Base-by-base conservation (phyloP, 2,113 vertebrate species). In the Tricholaema leucomelas region DNA sequence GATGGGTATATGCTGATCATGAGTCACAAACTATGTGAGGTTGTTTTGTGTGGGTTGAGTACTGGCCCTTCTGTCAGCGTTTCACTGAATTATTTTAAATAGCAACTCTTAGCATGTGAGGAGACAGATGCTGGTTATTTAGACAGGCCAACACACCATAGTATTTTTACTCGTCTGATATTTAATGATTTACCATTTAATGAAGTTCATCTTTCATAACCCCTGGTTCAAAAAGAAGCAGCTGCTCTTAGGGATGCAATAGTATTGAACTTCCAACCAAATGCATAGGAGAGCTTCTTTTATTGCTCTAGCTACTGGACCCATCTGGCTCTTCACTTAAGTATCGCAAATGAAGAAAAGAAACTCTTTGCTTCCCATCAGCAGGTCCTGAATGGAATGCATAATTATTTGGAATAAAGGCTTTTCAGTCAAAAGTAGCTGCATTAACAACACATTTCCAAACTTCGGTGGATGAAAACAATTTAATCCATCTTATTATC, bases 141-240 rank as follows among this genome's bases (percentile, higher is more conserved):
- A 94, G 93, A 81, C 46, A 96, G 91, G 71, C 70, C 75, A 96
- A 74, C 23, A 44, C 70, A 94, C 60, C 28, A 69, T 54, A 61
- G 46, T 67, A 90, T 89, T 97, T 96, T 96, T 91, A 92, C 86
- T 97, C 90, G 93, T 96, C 76, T 93, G 87, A 95, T 97, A 96
- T 90, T 93, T 95, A 97, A 97, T 96, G 96, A 97, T 98, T 97
- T 97, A 93, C 91, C 76, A 96, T 95, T 97, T 96, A 97, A 95
- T 91, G 78, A 70, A 95, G 96, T 96, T 96, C 95, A 92, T 97
- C 90, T 96, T 95, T 94, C 93, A 94, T 91, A 97, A 96, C 95
- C 92, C 63, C 4, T 24, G 96, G 96, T 97, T 97, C 96, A 97
- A 95, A 96, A 40, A 97, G 93, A 97, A 96, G 91, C 96, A 96